A percentile compares a stretch with the other conserved stretches of the same genome.
phyloP scores from a whole-genome alignment of 2,113 vertebrate genomes.

The Tachuris rubrigastra region DNA sequence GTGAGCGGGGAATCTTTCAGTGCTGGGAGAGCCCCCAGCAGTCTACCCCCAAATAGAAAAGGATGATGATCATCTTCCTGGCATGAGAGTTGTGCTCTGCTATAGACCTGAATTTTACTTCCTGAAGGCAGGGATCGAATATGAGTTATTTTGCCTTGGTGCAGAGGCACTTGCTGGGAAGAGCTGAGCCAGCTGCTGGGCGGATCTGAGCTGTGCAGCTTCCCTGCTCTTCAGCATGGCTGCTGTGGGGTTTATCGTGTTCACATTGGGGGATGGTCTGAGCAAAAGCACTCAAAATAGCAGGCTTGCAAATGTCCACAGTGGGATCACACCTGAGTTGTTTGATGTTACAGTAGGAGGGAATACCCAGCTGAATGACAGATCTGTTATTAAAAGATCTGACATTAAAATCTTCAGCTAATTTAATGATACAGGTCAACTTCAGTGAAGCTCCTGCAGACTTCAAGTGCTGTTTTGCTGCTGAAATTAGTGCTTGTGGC shows the following conservation, averaged over 20 bases:
- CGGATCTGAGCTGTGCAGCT: neutral
- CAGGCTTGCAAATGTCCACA: too few relatives aligned
- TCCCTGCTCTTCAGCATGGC: neutral
- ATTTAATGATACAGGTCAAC: neutral
- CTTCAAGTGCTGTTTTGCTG: neutral
- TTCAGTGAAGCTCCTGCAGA: neutral
- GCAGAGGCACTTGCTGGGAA: neutral
- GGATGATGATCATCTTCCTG: neutral
- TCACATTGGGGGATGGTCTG: rapidly evolving
- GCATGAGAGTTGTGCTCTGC: neutral
- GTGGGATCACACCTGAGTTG: neutral
- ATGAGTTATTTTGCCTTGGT: neutral
- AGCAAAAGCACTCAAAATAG: neutral
- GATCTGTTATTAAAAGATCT: neutral
- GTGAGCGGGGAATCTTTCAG: rapidly evolving
- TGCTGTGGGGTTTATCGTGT: rapidly evolving
- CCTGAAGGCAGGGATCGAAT: neutral
- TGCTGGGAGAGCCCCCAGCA: neutral
- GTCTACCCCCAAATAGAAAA: rapidly evolving
- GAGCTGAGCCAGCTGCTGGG: neutral
- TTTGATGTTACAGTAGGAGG: neutral
- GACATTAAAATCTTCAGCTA: neutral
- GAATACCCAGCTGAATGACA: neutral
- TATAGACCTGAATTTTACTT: neutral
- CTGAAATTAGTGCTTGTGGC: neutral